Evolutionary conservation across 2,113 vertebrate species (phyloP).

Genomic region (Esox niger): DNA sequence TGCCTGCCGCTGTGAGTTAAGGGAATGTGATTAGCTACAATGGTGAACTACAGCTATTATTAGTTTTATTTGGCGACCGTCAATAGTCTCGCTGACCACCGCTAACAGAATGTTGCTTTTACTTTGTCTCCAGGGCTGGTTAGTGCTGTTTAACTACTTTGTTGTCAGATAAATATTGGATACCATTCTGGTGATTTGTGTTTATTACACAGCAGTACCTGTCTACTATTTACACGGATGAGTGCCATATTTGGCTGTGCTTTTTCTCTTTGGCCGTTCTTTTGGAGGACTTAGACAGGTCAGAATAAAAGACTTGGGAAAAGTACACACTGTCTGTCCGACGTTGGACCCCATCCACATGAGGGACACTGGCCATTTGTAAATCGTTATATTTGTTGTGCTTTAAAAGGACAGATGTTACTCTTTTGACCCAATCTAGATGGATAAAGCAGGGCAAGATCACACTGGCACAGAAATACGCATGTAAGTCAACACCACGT

Average conservation of each 20-base stretch:
- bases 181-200: too few relatives aligned
- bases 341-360: constrained; percentile 24
- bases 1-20: neutral
- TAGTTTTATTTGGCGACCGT: neutral
- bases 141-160: neutral
- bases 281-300: constrained; percentile 17
- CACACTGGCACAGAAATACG: constrained; percentile 9
- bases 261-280: constrained; percentile 15
- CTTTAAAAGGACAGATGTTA: constrained; percentile 25
- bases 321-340: constrained; percentile 33
- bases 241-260: constrained; percentile 20
- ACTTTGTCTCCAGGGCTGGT: neutral
- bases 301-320: constrained; percentile 28
- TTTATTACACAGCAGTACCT: constrained; percentile 18
- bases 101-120: constrained; percentile 14
- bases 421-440: constrained; percentile 18
- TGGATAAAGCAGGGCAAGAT: constrained; percentile 3
- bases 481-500: neutral
- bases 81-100: neutral
- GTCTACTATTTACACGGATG: constrained; percentile 33
- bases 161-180: constrained; percentile 23
- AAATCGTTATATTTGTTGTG: neutral
- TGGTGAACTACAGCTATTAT: neutral
- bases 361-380: constrained; percentile 14
- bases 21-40: neutral